phyloP scores from a whole-genome alignment of 2,113 vertebrate species.

The Colistium nudipinnis region DNA sequence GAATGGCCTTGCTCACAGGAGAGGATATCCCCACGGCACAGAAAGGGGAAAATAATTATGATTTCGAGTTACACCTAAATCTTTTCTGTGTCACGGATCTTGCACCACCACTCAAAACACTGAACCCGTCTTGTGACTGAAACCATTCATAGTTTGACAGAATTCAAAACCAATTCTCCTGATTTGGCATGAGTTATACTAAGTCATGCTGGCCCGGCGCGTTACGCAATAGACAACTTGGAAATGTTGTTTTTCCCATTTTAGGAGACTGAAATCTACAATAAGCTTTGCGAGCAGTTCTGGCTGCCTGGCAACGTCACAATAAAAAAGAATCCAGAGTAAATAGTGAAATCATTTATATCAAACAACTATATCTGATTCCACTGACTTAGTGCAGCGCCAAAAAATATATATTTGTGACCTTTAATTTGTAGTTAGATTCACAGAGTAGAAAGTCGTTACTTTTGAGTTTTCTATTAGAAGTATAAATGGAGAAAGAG shows the following conservation, averaged over 20 bases:
- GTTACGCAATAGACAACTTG: background rate
- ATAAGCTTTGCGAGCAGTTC: background rate
- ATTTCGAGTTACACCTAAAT: conserved; percentile 49
- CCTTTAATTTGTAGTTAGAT: too few relatives aligned
- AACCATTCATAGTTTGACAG: background rate
- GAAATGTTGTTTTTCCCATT: conserved; percentile 4
- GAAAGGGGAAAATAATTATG: conserved; percentile 31
- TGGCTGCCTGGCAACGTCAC: background rate
- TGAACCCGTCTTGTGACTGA: conserved; percentile 4
- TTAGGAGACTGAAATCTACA: background rate
- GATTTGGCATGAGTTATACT: background rate
- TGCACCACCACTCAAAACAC: conserved; percentile 25
- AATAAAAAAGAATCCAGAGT: too few relatives aligned
- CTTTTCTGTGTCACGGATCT: conserved; percentile 22
- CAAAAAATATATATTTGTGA: background rate
- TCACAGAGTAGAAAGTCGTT: background rate
- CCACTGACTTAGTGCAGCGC: background rate
- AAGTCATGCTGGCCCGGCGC: background rate
- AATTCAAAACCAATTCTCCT: conserved; percentile 9
- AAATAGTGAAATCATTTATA: too few relatives aligned
- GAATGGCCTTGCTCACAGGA: conserved; percentile 31
- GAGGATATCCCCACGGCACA: conserved; percentile 20
- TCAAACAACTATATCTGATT: too few relatives aligned
- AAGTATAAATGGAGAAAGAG: background rate
- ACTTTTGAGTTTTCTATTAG: background rate